Base-by-base conservation (phyloP, 2,797 vertebrate species). In the Sebastiscus albofasciatus region DNA sequence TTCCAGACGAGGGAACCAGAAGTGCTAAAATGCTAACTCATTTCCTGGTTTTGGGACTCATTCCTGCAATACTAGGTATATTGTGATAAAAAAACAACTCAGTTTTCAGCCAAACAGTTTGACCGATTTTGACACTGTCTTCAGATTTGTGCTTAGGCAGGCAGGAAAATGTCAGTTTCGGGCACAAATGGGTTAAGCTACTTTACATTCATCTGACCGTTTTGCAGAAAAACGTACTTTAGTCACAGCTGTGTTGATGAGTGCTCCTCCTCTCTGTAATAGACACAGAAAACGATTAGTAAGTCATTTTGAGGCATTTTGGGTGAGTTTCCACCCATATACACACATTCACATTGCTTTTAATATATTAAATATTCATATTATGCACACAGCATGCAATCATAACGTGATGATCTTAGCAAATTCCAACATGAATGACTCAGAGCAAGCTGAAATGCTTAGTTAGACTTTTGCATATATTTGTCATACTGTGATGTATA, bases 241-340 rank as follows among this genome's bases (percentile, higher is more conserved):
- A 82, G 96, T 97, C 94, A 99, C 87, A 6, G 97, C 97, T 24
- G 97, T 97, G 95, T 99, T 99, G 92, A 97, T 92, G 0, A 98
- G 84, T 0, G 97, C 96, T 36, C 97, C 93, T 31, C 98, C 97
- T 94, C 96, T 97, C 98, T 99, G 95, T 78, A 81, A 88, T 0
- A 80, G 13, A 93, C 46, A 93, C 52, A 87, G 29, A 55, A 74
- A 73, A 78, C 24, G 14, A 52, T 54, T 56, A 62, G 70, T 79
- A 27, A 84, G 71, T 68, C 13, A 67, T 24, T 54, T 42, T 12
- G 26, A 79, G 14, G 22, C 14, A 5, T 61, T 68, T 12, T 34
- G 14, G 14, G 14, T 33, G 13, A 59, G 18, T 75, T 74, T 75
- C 2, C 22, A 77, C 42, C 73, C 20, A 59, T 10, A 18, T 3